Conservation (phyloP, 37 sponge, comb jelly and placozoan species). For the Cliona cf. orientalis region DNA sequence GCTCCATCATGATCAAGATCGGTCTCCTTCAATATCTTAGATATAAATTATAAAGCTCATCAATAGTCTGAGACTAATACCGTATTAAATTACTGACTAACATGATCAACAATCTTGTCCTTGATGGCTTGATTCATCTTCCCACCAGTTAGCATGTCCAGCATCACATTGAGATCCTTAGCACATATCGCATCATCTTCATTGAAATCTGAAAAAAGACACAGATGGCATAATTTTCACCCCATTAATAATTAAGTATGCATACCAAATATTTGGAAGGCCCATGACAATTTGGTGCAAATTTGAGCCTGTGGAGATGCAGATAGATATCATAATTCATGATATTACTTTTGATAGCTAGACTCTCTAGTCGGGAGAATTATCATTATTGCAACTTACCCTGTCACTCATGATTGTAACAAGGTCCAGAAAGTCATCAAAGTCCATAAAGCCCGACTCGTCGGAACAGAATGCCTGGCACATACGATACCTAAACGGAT, state of each 20-base stretch:
- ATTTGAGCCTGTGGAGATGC: conserved; percentile 14
- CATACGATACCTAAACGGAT: conserved; percentile 36
- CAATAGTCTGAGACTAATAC: not conserved
- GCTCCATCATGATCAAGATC: conserved; percentile 37
- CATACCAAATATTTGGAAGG: conserved; percentile 36
- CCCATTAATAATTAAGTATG: not conserved
- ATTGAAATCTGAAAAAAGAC: conserved; percentile 22
- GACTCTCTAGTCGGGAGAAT: too few relatives aligned
- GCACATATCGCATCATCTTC: conserved; percentile 34
- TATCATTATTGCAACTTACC: conserved; percentile 10
- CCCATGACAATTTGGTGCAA: conserved; percentile 15
- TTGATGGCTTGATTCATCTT: not conserved
- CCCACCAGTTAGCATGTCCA: not conserved
- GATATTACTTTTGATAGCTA: not conserved
- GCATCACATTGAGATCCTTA: conserved; percentile 1
- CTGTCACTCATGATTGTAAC: conserved; percentile 35
- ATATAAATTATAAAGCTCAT: not conserved
- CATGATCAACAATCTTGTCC: conserved; percentile 22
- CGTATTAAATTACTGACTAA: not conserved
- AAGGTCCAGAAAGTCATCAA: conserved; percentile 38
- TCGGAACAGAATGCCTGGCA: conserved; percentile 34
- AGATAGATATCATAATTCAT: not conserved
- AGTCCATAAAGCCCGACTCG: conserved; percentile 32
- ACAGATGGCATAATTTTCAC: not conserved
- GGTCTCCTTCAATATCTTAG: conserved; percentile 30